phyloP scores from a whole-genome alignment of 2,888 invertebrate genomes.

The Chloroclysta siterata region DNA sequence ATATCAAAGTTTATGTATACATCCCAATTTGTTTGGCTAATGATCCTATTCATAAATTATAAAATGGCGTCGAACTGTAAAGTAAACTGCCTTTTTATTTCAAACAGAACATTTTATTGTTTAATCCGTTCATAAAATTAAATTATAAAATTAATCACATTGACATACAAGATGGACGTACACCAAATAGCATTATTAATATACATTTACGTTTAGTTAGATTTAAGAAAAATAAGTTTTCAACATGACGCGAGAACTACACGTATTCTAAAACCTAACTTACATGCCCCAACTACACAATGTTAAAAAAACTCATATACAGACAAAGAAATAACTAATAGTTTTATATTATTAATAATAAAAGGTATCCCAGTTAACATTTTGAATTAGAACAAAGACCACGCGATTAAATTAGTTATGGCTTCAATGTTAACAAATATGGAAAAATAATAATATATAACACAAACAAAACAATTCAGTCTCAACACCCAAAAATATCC shows the following conservation, averaged over 20 bases:
- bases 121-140: constrained; percentile 83
- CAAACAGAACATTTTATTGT: constrained; percentile 85
- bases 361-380: constrained; percentile 62
- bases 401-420: constrained; percentile 60
- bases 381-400: constrained; percentile 49
- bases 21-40: not conserved
- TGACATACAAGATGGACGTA: constrained; percentile 84
- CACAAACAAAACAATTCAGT: constrained; percentile 85
- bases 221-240: constrained; percentile 70
- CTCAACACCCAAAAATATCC: constrained; percentile 80
- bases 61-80: constrained; percentile 33
- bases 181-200: constrained; percentile 79
- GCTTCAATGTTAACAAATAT: constrained; percentile 59
- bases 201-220: constrained; percentile 76
- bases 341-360: constrained; percentile 57
- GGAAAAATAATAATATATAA: constrained; percentile 82
- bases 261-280: constrained; percentile 74
- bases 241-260: constrained; percentile 69
- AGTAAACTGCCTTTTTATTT: constrained; percentile 72
- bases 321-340: constrained; percentile 80
- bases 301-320: constrained; percentile 82
- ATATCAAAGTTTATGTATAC: not conserved
- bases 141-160: constrained; percentile 77
- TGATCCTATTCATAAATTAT: not conserved
- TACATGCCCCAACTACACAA: constrained; percentile 77